Base-by-base conservation (phyloP, 2,113 vertebrate genomes). In the Daubentonia madagascariensis region DNA sequence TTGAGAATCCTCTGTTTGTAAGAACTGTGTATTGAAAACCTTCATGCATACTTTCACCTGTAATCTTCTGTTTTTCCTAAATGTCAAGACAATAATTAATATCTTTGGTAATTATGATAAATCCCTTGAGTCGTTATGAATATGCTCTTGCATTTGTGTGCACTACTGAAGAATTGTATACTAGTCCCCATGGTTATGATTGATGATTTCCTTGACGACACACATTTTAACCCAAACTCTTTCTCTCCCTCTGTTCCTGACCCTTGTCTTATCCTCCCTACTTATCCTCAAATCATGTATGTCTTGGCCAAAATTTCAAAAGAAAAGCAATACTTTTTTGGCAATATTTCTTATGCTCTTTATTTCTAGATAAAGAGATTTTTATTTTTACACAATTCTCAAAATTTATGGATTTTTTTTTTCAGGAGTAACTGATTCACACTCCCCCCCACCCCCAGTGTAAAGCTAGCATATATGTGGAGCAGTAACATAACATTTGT, bases 361-460 rank as follows among this genome's bases (percentile, higher is more conserved):
- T 63, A 65, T 78, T 94, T 96, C 25, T 85, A 94, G 75, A 28
- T 59, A 32, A 43, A 93, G 8, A 52, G 8, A n/a, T 88, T 83
- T 92, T 59, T 45, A 61, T 68, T 70, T 97, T 63, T 12, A 85
- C 1, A 4, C 11, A 80, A 0, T 80, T 92, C 30, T 92, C 78
- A 85, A 91, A 93, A 93, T 85, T 45, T 50, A 57, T 93, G 30
- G 11, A 28, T 70, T 32, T 52, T 92, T 76, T 45, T n/a, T 1
- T 13, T 6, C 50, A 43, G 13, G 30, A 85, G 45, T 50, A 17
- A 65, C 30, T 8, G 11, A 85, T 79, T 16, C 48, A 18, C 32
- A n/a, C 4, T 6, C 5, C 23, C 11, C 1, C 17, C 22, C 6
- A 30, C 3, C 25, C 23, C 7, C n/a, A 22, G 1, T 28, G 20